phyloP scores from a whole-genome alignment of 2,888 invertebrate genomes.

The Macrophya alboannulata region DNA sequence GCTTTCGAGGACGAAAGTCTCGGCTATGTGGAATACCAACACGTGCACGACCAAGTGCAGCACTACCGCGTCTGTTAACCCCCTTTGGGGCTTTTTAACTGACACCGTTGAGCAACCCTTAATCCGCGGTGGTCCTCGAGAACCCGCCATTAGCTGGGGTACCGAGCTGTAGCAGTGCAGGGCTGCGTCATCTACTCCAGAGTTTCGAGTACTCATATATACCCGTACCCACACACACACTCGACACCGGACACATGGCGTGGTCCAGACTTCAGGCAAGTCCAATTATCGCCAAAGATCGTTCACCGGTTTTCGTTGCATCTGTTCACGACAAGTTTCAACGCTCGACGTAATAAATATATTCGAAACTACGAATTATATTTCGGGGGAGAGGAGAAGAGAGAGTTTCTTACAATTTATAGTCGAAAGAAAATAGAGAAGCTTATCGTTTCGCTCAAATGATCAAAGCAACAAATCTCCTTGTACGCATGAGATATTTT shows the following conservation, averaged over 20 bases:
- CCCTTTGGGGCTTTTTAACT: constrained; percentile 56
- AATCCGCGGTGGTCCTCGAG: constrained; percentile 55
- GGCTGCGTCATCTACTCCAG: constrained; percentile 61
- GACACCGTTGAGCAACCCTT: constrained; percentile 56
- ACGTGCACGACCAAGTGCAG: constrained; percentile 15
- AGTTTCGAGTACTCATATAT: constrained; percentile 66
- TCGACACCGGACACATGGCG: constrained; percentile 65
- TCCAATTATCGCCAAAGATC: constrained; percentile 53
- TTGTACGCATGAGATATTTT: background rate
- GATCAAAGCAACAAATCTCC: background rate
- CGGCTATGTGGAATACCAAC: constrained; percentile 32
- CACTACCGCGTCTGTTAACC: constrained; percentile 43
- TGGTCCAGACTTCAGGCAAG: constrained; percentile 36
- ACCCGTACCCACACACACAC: constrained; percentile 25
- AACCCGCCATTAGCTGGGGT: constrained; percentile 56
- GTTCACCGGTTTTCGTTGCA: constrained; percentile 34
- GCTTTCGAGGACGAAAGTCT: constrained; percentile 27
- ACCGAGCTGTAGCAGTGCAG: constrained; percentile 52
- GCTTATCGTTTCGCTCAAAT: background rate
- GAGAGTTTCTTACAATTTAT: background rate
- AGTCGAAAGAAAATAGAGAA: background rate
- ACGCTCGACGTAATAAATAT: background rate
- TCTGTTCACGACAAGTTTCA: constrained; percentile 26
- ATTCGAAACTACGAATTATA: background rate
- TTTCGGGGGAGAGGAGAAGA: background rate